phyloP scores from a whole-genome alignment of 2,797 vertebrate species.

The Enteromius paludinosus region DNA sequence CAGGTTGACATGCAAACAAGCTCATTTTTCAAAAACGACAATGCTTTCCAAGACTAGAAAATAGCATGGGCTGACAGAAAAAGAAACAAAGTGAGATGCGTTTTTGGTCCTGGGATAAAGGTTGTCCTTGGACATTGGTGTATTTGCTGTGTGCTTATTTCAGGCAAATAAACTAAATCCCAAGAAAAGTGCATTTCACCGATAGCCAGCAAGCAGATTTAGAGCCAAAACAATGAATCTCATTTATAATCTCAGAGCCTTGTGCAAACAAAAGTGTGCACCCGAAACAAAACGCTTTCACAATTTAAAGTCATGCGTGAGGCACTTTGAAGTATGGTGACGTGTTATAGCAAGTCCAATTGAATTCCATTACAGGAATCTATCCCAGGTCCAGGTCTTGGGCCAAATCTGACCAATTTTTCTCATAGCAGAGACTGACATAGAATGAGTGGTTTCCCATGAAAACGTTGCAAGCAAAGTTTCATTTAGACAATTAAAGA shows the following conservation, averaged over 20 bases:
- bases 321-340: background rate
- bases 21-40: conserved; percentile 30
- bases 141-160: conserved; percentile 23
- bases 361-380: background rate
- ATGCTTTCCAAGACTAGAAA: conserved; percentile 30
- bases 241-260: conserved; percentile 12
- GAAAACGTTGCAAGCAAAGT: background rate
- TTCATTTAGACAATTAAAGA: conserved; percentile 5
- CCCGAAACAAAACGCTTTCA: conserved; percentile 20
- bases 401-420: background rate
- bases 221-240: background rate
- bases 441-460: background rate
- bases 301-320: conserved; percentile 18
- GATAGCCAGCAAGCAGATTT: conserved; percentile 43
- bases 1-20: conserved; percentile 52
- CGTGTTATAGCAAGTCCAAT: background rate
- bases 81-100: conserved; percentile 42
- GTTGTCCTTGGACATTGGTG: conserved; percentile 16
- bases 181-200: background rate
- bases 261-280: conserved; percentile 4
- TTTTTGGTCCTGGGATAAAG: conserved; percentile 36
- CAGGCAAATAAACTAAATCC: conserved; percentile 26
- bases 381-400: background rate
- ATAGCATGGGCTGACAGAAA: conserved; percentile 41
- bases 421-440: background rate